A percentile compares a stretch with the other conserved stretches of the same genome.
Evolutionary conservation across 2,113 vertebrate species (phyloP).

Genomic region (Odontesthes bonariensis): DNA sequence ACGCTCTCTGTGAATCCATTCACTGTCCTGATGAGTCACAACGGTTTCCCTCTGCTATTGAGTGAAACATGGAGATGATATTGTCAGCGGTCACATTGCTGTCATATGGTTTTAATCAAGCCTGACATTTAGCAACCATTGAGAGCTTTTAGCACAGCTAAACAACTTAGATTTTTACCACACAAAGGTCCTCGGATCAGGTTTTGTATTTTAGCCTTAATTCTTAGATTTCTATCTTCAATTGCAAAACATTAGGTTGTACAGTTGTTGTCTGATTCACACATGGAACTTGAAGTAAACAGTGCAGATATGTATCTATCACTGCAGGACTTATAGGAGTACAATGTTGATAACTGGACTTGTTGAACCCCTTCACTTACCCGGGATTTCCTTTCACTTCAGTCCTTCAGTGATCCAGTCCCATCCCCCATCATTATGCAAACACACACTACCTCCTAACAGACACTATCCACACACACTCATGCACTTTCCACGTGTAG

Average conservation of each 20-base stretch:
- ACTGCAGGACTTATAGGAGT: neutral
- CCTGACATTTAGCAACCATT: constrained; percentile 59
- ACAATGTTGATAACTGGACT: constrained; percentile 44
- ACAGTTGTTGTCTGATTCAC: constrained; percentile 11
- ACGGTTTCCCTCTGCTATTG: constrained; percentile 31
- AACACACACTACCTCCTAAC: constrained; percentile 31
- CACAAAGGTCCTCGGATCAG: constrained; percentile 21
- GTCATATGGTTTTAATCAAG: constrained; percentile 72
- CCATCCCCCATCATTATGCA: constrained; percentile 36
- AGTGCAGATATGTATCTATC: neutral
- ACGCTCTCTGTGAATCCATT: constrained; percentile 47
- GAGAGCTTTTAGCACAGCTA: constrained; percentile 45
- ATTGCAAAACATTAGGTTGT: constrained; percentile 20
- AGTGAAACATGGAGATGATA: constrained; percentile 50
- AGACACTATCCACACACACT: constrained; percentile 17
- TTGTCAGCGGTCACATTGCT: constrained; percentile 59
- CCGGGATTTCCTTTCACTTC: constrained; percentile 61
- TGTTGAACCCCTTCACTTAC: constrained; percentile 50
- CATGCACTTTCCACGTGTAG: constrained; percentile 55
- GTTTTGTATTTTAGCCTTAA: constrained; percentile 13
- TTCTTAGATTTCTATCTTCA: neutral
- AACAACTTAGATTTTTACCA: constrained; percentile 25
- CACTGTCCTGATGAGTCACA: constrained; percentile 58
- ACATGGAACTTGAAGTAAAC: constrained; percentile 22
- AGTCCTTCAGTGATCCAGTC: constrained; percentile 44